Evolutionary conservation across 1,140 invertebrate species (phyloP).

Genomic region (Calosoma granatense): DNA sequence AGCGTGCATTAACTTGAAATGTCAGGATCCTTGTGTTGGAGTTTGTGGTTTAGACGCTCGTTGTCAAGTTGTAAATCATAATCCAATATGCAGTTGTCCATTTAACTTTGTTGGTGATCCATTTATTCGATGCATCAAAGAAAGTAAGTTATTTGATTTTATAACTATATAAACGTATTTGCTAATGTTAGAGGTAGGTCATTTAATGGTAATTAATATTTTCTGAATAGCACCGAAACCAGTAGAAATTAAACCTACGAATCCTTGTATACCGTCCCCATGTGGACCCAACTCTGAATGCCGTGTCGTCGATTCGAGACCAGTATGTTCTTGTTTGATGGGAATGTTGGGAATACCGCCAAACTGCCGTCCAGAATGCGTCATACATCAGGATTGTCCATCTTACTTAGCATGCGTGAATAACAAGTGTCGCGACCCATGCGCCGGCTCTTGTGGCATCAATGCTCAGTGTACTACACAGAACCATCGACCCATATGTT

Average conservation of each 20-base stretch:
- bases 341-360: constrained; percentile 78
- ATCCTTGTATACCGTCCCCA: constrained; percentile 67
- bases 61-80: constrained; percentile 72
- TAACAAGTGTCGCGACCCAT: constrained; percentile 68
- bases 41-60: constrained; percentile 68
- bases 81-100: constrained; percentile 75
- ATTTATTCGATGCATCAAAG: constrained; percentile 60
- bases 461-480: constrained; percentile 68
- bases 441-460: constrained; percentile 70
- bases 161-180: neutral
- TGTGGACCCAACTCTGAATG: constrained; percentile 77
- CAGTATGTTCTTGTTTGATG: constrained; percentile 64
- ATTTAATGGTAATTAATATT: neutral
- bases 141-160: constrained; percentile 52
- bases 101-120: constrained; percentile 69
- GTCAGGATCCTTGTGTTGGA: constrained; percentile 68
- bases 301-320: constrained; percentile 51
- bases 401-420: constrained; percentile 65
- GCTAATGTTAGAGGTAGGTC: neutral
- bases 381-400: constrained; percentile 71
- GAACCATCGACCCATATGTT: constrained; percentile 68
- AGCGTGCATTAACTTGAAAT: constrained; percentile 72
- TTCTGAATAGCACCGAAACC: neutral
- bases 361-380: constrained; percentile 64
- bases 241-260: constrained; percentile 27